These are phyloP conservation scores for Brachyptera risi DNA, from an alignment of 2,888 invertebrate species.

Conservation along the genomic window DNA sequence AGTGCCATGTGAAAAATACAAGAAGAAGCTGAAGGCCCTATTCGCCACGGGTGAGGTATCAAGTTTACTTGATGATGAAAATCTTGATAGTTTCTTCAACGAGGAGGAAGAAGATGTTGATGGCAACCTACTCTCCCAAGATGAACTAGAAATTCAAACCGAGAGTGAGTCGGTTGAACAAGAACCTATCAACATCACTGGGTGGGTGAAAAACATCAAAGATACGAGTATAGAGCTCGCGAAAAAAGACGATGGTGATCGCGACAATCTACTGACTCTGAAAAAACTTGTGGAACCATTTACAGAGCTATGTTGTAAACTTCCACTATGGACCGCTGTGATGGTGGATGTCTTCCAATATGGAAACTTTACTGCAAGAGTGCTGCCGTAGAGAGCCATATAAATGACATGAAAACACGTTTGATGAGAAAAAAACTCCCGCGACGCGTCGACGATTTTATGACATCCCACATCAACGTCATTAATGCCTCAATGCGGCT, in stretches of 20 bases:
- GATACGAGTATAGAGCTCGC: background rate
- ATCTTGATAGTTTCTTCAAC: too few relatives aligned
- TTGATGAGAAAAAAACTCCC: background rate
- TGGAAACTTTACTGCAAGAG: conserved; percentile 5
- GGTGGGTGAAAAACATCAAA: background rate
- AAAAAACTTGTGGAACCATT: background rate
- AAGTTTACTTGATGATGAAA: background rate
- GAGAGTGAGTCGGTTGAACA: background rate
- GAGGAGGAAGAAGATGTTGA: background rate
- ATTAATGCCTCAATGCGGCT: conserved; percentile 2
- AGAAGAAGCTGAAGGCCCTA: background rate
- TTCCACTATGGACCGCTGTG: conserved; percentile 8
- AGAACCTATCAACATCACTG: too few relatives aligned
- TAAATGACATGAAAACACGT: conserved; percentile 3
- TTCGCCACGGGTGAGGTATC: background rate
- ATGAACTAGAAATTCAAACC: background rate
- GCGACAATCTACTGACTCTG: conserved; percentile 1
- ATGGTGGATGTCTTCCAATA: background rate
- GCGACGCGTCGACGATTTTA: background rate
- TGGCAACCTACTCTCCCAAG: background rate
- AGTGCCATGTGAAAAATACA: too few relatives aligned
- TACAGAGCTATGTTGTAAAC: background rate
- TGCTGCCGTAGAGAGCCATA: conserved; percentile 5
- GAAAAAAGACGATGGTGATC: background rate
- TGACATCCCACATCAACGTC: background rate